Evolutionary conservation across 2,888 invertebrate species (phyloP).

Genomic region (Stenoptilia bipunctidactyla): DNA sequence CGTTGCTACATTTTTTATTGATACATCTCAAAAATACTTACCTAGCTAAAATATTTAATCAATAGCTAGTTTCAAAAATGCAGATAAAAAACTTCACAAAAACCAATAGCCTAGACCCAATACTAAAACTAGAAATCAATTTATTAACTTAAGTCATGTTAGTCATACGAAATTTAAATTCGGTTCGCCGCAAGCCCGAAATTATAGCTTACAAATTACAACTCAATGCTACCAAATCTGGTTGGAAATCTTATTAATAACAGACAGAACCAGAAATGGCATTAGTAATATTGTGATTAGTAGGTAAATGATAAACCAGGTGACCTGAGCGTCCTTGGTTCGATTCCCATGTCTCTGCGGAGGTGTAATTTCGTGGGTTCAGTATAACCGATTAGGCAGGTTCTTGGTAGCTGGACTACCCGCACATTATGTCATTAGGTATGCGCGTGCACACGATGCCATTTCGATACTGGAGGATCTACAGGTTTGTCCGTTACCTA

Average conservation of each 20-base stretch:
- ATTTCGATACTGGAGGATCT: neutral
- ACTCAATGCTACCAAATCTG: constrained; percentile 38
- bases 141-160: neutral
- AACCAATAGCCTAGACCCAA: too few relatives aligned
- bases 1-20: too few relatives aligned
- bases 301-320: constrained; percentile 60
- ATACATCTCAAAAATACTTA: too few relatives aligned
- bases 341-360: constrained; percentile 62
- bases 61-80: too few relatives aligned
- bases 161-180: constrained; percentile 12
- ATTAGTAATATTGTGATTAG: constrained; percentile 62
- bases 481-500: too few relatives aligned
- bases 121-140: neutral
- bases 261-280: constrained; percentile 58
- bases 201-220: constrained; percentile 44
- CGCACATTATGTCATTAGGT: constrained; percentile 41
- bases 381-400: constrained; percentile 58
- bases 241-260: constrained; percentile 50
- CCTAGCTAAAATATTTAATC: too few relatives aligned
- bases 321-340: constrained; percentile 64
- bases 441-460: constrained; percentile 7
- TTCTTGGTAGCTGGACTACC: constrained; percentile 60
- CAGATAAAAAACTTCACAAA: too few relatives aligned
- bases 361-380: constrained; percentile 63
- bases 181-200: constrained; percentile 32